Base-by-base conservation (phyloP, 2,888 invertebrate species). In the Iphiclides podalirius region DNA sequence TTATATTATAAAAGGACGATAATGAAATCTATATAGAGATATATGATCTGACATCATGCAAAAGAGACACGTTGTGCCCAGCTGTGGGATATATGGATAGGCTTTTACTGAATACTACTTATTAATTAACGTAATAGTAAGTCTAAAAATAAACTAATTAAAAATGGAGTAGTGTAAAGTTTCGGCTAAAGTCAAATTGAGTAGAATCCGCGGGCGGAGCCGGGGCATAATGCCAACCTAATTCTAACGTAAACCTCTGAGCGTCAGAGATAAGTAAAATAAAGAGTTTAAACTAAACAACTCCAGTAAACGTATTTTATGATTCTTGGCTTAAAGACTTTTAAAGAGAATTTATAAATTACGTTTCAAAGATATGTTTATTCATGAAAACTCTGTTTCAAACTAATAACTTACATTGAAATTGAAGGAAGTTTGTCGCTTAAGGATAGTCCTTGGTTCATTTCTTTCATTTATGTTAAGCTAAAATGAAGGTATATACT, bases 181-280 rank as follows among this genome's bases (percentile, higher is more conserved):
- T 13, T 31, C 9, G 11, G 42, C 33, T 42, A 37, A 26, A 40
- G 36, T 11, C 35, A 48, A 48, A 42, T 42, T 42, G 35, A 41
- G 47, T 35, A 28, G 28, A 20, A 20, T 35, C 20, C 17, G 15
- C 33, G 12, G 12, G 26, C 43, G 11, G n/a, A 15, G 33, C 38
- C 26, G 38, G 38, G 33, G 42, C 43, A 33, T 34, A 31, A 31
- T 31, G 31, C 31, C 42, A 48, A 38, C 37, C 33, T 39, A 43
- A 43, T 26, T 33, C 34, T 7, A 39, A 49, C 17, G 35, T 49
- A 34, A 49, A 49, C 38, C 16, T 14, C 39, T 49, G 49, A 44
- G 39, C 39, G 34, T 44, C 34, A 23, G 11, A 49, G 49, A 39
- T 44, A 49, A 44, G 44, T 49, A 39, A 28, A 44, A 49, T 42